Conservation (phyloP, 2,888 invertebrate genomes). For the Autographa pulchrina region DNA sequence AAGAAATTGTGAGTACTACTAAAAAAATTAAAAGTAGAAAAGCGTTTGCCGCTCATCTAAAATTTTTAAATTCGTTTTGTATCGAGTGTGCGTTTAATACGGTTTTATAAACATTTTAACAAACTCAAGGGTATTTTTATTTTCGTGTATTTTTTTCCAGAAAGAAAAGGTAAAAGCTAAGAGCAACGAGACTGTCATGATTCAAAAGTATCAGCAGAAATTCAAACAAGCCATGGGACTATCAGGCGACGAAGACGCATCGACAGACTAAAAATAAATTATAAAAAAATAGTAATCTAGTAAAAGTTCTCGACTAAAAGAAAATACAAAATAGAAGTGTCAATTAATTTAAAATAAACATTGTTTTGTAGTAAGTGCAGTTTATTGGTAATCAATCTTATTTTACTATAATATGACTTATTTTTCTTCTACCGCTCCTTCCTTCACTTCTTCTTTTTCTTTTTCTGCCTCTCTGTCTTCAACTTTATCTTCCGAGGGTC, state of each 20-base stretch:
- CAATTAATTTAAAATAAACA: slow-evolving; percentile 62
- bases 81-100: slow-evolving; percentile 43
- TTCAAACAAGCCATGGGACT: slow-evolving; percentile 85
- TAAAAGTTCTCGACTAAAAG: slow-evolving; percentile 60
- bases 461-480: slow-evolving; percentile 1
- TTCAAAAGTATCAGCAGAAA: slow-evolving; percentile 80
- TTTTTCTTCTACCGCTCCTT: not conserved
- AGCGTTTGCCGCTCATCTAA: slow-evolving; percentile 14
- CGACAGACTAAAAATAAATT: slow-evolving; percentile 74
- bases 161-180: slow-evolving; percentile 82
- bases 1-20: slow-evolving; percentile 78
- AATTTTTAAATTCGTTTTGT: slow-evolving; percentile 39
- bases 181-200: slow-evolving; percentile 68
- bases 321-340: slow-evolving; percentile 41
- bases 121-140: slow-evolving; percentile 43
- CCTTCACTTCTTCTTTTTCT: not conserved
- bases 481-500: slow-evolving; percentile 55
- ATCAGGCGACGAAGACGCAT: slow-evolving; percentile 82
- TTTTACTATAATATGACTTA: slow-evolving; percentile 19
- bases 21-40: slow-evolving; percentile 12
- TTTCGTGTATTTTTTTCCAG: slow-evolving; percentile 67
- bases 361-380: slow-evolving; percentile 30
- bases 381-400: slow-evolving; percentile 51
- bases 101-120: slow-evolving; percentile 19
- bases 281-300: slow-evolving; percentile 65